phyloP scores from a whole-genome alignment of 2,888 invertebrate genomes.

The Acrobasis repandana region DNA sequence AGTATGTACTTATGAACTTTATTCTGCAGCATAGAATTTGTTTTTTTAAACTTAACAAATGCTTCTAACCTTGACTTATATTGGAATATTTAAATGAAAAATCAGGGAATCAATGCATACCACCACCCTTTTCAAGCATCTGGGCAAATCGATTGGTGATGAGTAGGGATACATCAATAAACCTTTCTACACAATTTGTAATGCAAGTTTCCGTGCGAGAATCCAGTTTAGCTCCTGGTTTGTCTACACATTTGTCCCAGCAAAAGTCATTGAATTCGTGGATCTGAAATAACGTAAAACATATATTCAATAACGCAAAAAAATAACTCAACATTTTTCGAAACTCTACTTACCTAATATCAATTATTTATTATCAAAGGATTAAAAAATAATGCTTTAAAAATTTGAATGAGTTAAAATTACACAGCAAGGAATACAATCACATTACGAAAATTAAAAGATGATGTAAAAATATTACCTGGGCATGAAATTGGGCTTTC shows the following conservation, averaged over 20 bases:
- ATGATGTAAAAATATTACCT: constrained; percentile 80
- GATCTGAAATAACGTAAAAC: constrained; percentile 83
- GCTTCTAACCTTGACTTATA: not conserved
- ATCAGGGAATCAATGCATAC: constrained; percentile 66
- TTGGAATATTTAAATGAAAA: constrained; percentile 16
- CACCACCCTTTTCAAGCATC: constrained; percentile 89
- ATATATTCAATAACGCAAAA: not conserved
- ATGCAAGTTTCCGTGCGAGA: constrained; percentile 94
- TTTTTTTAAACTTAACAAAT: not conserved
- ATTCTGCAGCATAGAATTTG: not conserved
- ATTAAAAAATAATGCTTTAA: not conserved
- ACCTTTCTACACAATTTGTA: constrained; percentile 95
- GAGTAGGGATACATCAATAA: constrained; percentile 94
- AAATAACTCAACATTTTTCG: not conserved
- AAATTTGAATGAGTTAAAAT: constrained; percentile 20
- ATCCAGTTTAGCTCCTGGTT: constrained; percentile 93
- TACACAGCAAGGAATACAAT: no score
- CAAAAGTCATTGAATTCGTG: constrained; percentile 96
- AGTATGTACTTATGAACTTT: not conserved
- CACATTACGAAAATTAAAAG: not conserved
- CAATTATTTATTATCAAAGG: not conserved
- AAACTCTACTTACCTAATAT: not conserved
- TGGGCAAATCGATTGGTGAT: constrained; percentile 95
- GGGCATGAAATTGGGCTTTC: constrained; percentile 94
- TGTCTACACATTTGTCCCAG: constrained; percentile 98